These are phyloP conservation scores for Apodemus agrarius DNA, from an alignment of 2,797 vertebrate species.

Conservation along the genomic window DNA sequence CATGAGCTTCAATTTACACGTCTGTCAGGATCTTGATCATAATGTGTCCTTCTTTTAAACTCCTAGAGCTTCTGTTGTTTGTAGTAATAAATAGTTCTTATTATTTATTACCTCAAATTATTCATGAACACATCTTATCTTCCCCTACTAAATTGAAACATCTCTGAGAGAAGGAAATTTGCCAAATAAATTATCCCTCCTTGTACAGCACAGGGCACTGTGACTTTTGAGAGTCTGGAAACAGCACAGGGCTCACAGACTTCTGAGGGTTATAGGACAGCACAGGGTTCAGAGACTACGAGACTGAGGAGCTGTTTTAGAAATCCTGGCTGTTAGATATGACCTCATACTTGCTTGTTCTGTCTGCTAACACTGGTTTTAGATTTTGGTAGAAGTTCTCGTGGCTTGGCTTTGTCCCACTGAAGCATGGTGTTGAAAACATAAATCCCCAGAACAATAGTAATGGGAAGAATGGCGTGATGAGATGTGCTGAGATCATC, in stretches of 20 bases:
- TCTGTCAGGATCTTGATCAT: not conserved
- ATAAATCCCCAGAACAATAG: not conserved
- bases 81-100: slow-evolving; percentile 56
- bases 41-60: slow-evolving; percentile 45
- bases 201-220: not conserved
- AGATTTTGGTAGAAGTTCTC: not conserved
- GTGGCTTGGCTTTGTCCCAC: not conserved
- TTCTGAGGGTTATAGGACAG: not conserved
- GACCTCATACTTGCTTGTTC: not conserved
- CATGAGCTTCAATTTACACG: slow-evolving; percentile 2
- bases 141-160: slow-evolving; percentile 70
- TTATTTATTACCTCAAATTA: slow-evolving; percentile 77
- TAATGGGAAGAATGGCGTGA: not conserved
- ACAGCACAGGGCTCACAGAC: not conserved
- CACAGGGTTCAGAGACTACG: not conserved
- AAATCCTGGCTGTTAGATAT: not conserved
- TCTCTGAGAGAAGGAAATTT: slow-evolving; percentile 65
- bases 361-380: not conserved
- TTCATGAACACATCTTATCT: slow-evolving; percentile 75
- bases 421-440: not conserved
- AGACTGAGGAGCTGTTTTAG: not conserved
- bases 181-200: slow-evolving; percentile 58
- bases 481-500: rapidly evolving
- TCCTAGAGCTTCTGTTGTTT: slow-evolving; percentile 64
- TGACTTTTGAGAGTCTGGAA: not conserved